Evolutionary conservation across 1,140 invertebrate species (phyloP).

Genomic region (Paraescarpia echinospica): DNA sequence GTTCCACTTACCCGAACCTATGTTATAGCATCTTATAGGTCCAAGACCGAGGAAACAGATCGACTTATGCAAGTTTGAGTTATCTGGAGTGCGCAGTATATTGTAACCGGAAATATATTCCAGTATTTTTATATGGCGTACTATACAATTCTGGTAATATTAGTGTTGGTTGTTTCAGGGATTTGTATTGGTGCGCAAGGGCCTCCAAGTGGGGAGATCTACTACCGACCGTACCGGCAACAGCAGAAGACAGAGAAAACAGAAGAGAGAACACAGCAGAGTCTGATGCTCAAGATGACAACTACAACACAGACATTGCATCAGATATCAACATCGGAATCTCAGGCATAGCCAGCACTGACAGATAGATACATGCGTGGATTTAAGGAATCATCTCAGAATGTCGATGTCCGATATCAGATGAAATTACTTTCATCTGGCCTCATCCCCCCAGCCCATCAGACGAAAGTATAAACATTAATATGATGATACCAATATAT

Average conservation of each 20-base stretch:
- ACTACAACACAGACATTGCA: neutral
- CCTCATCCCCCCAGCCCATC: too few relatives aligned
- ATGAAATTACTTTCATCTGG: too few relatives aligned
- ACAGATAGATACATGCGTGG: neutral
- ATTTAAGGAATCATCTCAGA: too few relatives aligned
- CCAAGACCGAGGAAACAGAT: too few relatives aligned
- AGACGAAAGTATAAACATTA: too few relatives aligned
- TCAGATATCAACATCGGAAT: neutral
- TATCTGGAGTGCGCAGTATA: neutral
- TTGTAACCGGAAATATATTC: neutral
- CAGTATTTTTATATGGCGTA: too few relatives aligned
- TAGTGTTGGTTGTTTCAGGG: neutral
- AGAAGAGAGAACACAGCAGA: neutral
- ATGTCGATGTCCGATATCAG: too few relatives aligned
- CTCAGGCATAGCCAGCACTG: neutral
- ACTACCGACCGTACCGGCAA: neutral
- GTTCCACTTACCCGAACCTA: too few relatives aligned
- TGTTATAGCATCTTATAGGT: too few relatives aligned
- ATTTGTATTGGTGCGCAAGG: neutral
- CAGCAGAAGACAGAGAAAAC: neutral
- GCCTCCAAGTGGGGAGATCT: neutral
- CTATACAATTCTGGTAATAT: neutral
- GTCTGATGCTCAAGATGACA: neutral
- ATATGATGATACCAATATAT: too few relatives aligned
- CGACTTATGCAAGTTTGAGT: too few relatives aligned